A percentile compares a stretch with the other conserved stretches of the same genome.
phyloP scores from a whole-genome alignment of 1,140 invertebrate genomes.

The Neodiprion pinetum region DNA sequence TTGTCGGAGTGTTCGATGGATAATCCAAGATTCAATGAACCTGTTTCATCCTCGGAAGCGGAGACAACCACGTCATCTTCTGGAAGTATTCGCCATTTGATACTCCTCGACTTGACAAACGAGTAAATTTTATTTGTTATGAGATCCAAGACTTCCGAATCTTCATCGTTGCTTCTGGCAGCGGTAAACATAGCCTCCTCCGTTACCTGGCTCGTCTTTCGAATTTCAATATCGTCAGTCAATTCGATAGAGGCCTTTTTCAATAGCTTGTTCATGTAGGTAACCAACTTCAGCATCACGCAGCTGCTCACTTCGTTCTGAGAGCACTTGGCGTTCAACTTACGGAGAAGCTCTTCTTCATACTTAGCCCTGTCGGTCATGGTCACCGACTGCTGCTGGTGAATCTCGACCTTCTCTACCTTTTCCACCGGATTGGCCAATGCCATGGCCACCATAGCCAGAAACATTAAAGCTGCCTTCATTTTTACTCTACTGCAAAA shows the following conservation, averaged over 20 bases:
- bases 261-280: constrained; percentile 80
- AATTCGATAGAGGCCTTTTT: constrained; percentile 79
- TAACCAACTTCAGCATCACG: constrained; percentile 79
- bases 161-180: constrained; percentile 63
- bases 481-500: constrained; percentile 38
- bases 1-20: constrained; percentile 70
- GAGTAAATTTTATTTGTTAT: constrained; percentile 76
- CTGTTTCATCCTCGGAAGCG: constrained; percentile 71
- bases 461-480: constrained; percentile 42
- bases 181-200: constrained; percentile 56
- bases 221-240: constrained; percentile 78
- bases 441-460: constrained; percentile 37
- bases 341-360: constrained; percentile 75
- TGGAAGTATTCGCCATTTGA: constrained; percentile 67
- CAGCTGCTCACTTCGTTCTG: constrained; percentile 79
- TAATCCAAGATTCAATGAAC: constrained; percentile 75
- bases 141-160: constrained; percentile 73
- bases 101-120: constrained; percentile 73
- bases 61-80: constrained; percentile 79
- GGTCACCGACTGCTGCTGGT: constrained; percentile 53
- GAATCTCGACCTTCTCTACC: constrained; percentile 43
- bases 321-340: constrained; percentile 77
- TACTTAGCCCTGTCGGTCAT: constrained; percentile 56
- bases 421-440: constrained; percentile 56
- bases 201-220: constrained; percentile 68